phyloP scores from a whole-genome alignment of 1,140 invertebrate genomes.

The Listronotus oregonensis region DNA sequence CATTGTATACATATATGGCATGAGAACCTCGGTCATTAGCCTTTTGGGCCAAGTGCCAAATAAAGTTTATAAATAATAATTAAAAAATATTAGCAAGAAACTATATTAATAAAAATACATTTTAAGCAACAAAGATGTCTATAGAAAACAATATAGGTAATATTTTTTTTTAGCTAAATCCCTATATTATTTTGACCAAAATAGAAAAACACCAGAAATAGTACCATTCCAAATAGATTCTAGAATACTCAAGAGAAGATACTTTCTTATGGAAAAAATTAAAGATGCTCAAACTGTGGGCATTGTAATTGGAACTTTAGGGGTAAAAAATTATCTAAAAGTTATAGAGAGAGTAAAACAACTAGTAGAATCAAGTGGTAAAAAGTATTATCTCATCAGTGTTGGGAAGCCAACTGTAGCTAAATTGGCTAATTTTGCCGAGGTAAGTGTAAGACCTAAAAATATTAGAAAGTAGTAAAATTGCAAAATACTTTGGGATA shows the following conservation, averaged over 20 bases:
- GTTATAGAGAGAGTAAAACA: slow-evolving; percentile 77
- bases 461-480: neutral
- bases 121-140: no score
- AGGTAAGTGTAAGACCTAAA: slow-evolving; percentile 63
- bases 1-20: no score
- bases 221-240: slow-evolving; percentile 57
- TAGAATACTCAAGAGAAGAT: slow-evolving; percentile 74
- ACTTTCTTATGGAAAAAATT: slow-evolving; percentile 84
- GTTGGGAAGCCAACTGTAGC: slow-evolving; percentile 91
- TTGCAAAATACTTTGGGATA: no score
- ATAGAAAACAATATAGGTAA: no score
- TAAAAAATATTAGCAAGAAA: no score
- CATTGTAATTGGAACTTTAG: slow-evolving; percentile 86
- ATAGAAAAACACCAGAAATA: slow-evolving; percentile 51
- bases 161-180: slow-evolving; percentile 52
- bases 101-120: no score
- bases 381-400: slow-evolving; percentile 88
- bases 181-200: slow-evolving; percentile 60
- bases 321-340: slow-evolving; percentile 77
- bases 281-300: slow-evolving; percentile 87
- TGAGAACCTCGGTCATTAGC: no score
- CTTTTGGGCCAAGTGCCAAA: no score
- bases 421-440: slow-evolving; percentile 92
- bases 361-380: slow-evolving; percentile 73
- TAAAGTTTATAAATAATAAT: no score